phyloP scores from a whole-genome alignment of 2,888 invertebrate species.

The Tenodera sinensis region DNA sequence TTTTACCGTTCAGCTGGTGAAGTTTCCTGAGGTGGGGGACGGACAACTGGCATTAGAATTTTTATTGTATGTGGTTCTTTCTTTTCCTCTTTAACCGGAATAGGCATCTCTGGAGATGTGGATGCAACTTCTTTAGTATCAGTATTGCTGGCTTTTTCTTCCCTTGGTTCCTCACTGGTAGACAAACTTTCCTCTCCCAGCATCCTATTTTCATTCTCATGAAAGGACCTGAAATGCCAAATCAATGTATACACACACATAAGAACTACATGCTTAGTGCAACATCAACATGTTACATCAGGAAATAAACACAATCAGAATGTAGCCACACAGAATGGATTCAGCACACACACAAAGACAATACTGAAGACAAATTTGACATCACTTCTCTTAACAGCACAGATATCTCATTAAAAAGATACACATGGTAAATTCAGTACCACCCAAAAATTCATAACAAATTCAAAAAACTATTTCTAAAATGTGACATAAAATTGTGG shows the following conservation, averaged over 20 bases:
- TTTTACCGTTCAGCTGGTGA: background rate
- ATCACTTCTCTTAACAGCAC: too few species aligned
- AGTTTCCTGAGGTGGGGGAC: background rate
- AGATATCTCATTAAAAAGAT: too few species aligned
- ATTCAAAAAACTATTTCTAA: too few species aligned
- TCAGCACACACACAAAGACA: too few species aligned
- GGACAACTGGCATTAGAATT: slow-evolving; percentile 3
- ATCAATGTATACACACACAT: background rate
- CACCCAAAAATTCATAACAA: too few species aligned
- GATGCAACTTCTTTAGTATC: background rate
- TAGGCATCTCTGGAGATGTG: background rate
- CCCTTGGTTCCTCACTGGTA: background rate
- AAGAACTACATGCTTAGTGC: too few species aligned
- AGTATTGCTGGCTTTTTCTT: background rate
- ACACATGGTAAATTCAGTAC: too few species aligned
- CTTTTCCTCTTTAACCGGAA: background rate
- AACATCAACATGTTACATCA: too few species aligned
- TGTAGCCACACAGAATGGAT: too few species aligned
- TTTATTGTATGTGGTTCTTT: slow-evolving; percentile 10
- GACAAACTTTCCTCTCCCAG: background rate
- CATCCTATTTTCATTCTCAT: background rate
- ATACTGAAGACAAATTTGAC: too few species aligned
- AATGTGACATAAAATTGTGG: too few species aligned
- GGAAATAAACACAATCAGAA: too few species aligned
- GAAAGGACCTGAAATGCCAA: background rate